Percentiles rank a stretch among this genome's conserved stretches.
Conservation (phyloP, 2,888 invertebrate genomes). For the Hypomecis atomaria region DNA sequence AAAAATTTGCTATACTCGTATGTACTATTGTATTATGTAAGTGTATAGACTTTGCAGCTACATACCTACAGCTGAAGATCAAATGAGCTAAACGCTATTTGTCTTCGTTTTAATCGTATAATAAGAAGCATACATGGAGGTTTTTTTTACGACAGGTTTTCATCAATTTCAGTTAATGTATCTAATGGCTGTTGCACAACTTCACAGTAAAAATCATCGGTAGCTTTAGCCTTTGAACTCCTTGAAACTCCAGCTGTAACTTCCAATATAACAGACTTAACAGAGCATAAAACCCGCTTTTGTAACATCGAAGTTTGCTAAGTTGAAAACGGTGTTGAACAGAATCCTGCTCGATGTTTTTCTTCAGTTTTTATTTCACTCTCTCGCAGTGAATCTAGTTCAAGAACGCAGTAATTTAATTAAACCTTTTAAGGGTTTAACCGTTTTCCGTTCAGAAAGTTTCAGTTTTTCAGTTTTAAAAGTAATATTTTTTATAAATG, state of each 20-base stretch:
- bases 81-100: too few relatives aligned
- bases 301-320: conserved; percentile 9
- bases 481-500: too few relatives aligned
- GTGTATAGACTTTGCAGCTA: too few relatives aligned
- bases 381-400: not conserved
- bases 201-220: not conserved
- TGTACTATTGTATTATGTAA: too few relatives aligned
- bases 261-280: not conserved
- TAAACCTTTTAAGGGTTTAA: not conserved
- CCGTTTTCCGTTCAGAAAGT: too few relatives aligned
- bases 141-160: too few relatives aligned
- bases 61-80: too few relatives aligned
- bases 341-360: conserved; percentile 7
- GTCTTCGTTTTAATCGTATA: too few relatives aligned
- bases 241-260: not conserved
- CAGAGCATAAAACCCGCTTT: conserved; percentile 1
- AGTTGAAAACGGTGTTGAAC: conserved; percentile 9
- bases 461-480: too few relatives aligned
- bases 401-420: not conserved
- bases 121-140: too few relatives aligned
- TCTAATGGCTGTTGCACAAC: conserved; percentile 18
- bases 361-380: not conserved
- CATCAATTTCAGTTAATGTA: too few relatives aligned
- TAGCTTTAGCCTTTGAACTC: conserved; percentile 9
- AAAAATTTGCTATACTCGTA: too few relatives aligned